Evolutionary conservation across 2,113 vertebrate genomes (phyloP), one percentile per base, ranked within the genome.

Genomic region (Muntiacus reevesi): DNA sequence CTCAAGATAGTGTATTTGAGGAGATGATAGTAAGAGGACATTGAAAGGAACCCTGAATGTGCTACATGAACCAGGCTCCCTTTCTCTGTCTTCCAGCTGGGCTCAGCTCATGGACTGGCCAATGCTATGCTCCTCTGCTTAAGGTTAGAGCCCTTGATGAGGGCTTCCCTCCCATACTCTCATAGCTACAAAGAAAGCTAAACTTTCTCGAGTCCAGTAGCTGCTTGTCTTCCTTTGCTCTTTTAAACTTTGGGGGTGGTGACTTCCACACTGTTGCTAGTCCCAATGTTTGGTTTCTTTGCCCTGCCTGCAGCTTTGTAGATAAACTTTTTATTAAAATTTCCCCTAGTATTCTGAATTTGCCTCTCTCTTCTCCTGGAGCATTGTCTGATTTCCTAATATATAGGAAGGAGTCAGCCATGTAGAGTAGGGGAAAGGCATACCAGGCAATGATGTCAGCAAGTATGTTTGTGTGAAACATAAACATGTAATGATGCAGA

Each of bases 281-380:
- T n/a, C 10, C n/a, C 15, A 16, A 47, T 28, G 55, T 91, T 88
- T 47, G 36, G 2, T 71, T 79, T 87, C 27, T 85, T 96, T 92
- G 8, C 43, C 6, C 5, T n/a, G 3, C 2, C 10, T 2, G 15
- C 12, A 67, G 25, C 79, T 83, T 82, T 82, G 17, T 16, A 40
- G 64, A 57, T 76, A 64, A 97, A 10, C 23, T 43, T 6, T 28
- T 78, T 55, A 50, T 87, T 87, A 60, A 79, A 79, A 17, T 89
- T 43, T 45, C 16, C 10, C 59, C 15, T 30, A 11, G 89, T 64
- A 36, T 45, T 79, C 84, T 76, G 59, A 92, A 43, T 88, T 62
- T 81, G 43, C 43, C 40, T 79, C 11, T 76, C 2, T 93, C 10
- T 83, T 27, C 84, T 85, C 11, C 36, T 60, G 54, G 40, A 16